Base-by-base conservation (phyloP, 2,797 vertebrate species). In the Sebastiscus albofasciatus region DNA sequence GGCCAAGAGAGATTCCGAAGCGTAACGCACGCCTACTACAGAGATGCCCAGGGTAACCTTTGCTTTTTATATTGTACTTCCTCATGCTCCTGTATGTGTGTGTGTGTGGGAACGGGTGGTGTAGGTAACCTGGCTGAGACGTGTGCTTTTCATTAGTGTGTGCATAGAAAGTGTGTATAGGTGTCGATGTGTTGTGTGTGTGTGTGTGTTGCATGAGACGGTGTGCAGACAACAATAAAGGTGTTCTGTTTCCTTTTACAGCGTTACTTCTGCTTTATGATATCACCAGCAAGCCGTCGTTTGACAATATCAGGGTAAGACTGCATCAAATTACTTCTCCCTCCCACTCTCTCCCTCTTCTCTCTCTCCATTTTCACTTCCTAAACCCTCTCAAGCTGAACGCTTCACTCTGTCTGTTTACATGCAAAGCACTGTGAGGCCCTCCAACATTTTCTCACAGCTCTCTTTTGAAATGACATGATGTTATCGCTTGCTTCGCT, bases 1-100 rank as follows among this genome's bases (percentile, higher is more conserved):
- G 98, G 98, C 62, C 98, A 99, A 94, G 98, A 99, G 92, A 96
- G 98, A 52, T 99, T 99, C 94, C 98, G 98, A 86, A 99, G 98
- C 0, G 97, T 99, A 90, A 99, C 98, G 5, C 98, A 99, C 0
- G 98, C 98, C 36, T 99, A 99, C 92, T 99, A 99, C 93, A 95
- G 98, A 92, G 98, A 99, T 66, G 98, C 98, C 31, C 98, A 99
- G 91, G 98, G 98, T 99, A 94, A 94, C 81, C 78, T 79, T 52
- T 55, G 20, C 67, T 78, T 73, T 81, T 69, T 71, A 36, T 81
- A 60, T 72, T 83, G 71, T 39, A 86, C 78, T 89, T 92, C 85
- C 71, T 85, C n/a, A 3, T 83, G 39, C 59, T 76, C 3, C 42
- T 68, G 39, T 70, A 46, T 70, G 72, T 39, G 42, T 58, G 26